Percentiles rank a stretch among this genome's conserved stretches.
These are phyloP conservation scores for Trogon surrucura DNA, from an alignment of 2,113 vertebrate genomes.

Conservation along the genomic window DNA sequence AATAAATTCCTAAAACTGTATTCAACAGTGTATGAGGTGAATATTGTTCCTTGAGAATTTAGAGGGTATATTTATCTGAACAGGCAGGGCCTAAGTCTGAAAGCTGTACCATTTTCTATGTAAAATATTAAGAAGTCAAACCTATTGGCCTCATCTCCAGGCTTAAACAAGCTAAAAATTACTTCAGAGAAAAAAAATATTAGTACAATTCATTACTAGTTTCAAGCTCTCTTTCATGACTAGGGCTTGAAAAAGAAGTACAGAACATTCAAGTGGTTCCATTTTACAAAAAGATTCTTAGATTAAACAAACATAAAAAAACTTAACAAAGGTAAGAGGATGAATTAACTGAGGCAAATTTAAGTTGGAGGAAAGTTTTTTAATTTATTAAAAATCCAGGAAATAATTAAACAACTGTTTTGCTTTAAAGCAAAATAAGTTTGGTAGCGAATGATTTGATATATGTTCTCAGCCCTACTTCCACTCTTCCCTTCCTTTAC, in stretches of 20 bases:
- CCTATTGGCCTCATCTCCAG: background rate
- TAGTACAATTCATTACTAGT: background rate
- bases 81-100: background rate
- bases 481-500: background rate
- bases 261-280: fast-evolving
- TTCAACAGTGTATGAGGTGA: background rate
- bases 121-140: background rate
- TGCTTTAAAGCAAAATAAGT: background rate
- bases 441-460: background rate
- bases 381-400: background rate
- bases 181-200: background rate
- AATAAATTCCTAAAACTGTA: background rate
- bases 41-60: background rate
- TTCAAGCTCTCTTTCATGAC: background rate
- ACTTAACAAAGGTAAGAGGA: background rate
- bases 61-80: background rate
- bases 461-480: background rate
- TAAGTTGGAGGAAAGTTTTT: background rate
- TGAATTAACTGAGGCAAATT: background rate
- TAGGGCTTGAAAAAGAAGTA: background rate
- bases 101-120: background rate
- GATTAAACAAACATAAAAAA: background rate
- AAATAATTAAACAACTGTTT: background rate
- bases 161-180: background rate
- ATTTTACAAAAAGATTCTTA: background rate